Evolutionary conservation across 2,888 invertebrate species (phyloP).

Genomic region (Cheilosia vernalis): DNA sequence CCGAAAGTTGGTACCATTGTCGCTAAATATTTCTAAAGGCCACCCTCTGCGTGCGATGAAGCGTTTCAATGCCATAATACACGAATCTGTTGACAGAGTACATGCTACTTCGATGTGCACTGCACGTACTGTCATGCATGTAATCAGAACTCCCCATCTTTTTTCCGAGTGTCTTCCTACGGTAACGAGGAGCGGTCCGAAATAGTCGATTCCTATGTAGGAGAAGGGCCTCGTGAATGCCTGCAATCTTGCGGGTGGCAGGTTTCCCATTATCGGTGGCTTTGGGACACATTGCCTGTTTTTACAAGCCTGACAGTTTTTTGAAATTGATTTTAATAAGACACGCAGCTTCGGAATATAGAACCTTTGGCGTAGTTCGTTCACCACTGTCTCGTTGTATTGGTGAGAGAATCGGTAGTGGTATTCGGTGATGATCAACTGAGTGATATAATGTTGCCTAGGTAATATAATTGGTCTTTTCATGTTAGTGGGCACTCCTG

Average conservation of each 20-base stretch:
- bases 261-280: constrained; percentile 26
- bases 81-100: constrained; percentile 32
- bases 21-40: constrained; percentile 34
- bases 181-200: constrained; percentile 25
- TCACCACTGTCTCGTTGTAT: background rate
- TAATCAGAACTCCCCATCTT: constrained; percentile 56
- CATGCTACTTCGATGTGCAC: constrained; percentile 48
- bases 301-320: constrained; percentile 13
- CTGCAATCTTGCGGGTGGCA: constrained; percentile 31
- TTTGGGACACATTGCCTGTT: constrained; percentile 7
- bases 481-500: background rate
- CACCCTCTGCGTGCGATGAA: constrained; percentile 44
- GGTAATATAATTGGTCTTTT: constrained; percentile 23
- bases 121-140: constrained; percentile 61
- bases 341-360: constrained; percentile 26
- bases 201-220: constrained; percentile 49
- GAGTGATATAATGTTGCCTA: background rate
- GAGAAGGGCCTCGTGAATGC: constrained; percentile 39
- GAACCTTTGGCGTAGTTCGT: constrained; percentile 19
- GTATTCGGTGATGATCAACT: background rate
- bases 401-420: background rate
- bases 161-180: constrained; percentile 40
- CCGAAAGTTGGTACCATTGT: constrained; percentile 56
- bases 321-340: background rate
- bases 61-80: constrained; percentile 40